Evolutionary conservation across 2,113 vertebrate genomes (phyloP).

Genomic region (Himantopus leucocephalus): DNA sequence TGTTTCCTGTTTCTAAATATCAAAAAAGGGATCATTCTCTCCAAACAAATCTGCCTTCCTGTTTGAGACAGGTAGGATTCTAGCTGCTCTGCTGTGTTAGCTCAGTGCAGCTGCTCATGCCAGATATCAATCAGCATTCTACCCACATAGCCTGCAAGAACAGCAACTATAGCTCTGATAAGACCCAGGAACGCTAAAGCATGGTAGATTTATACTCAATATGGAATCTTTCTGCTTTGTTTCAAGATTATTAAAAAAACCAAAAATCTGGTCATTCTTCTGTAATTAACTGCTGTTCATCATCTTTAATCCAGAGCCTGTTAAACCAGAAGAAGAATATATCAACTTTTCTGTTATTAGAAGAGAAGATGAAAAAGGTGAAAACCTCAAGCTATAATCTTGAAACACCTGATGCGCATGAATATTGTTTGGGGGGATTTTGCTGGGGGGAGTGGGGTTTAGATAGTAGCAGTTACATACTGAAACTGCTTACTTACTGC

Average conservation of each 20-base stretch:
- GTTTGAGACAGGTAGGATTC: not conserved
- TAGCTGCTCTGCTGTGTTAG: not conserved
- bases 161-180: not conserved
- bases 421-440: not conserved
- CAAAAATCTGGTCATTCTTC: not conserved
- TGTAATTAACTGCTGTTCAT: not conserved
- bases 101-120: not conserved
- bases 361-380: conserved; percentile 50
- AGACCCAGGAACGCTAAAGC: not conserved
- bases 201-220: not conserved
- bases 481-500: not conserved
- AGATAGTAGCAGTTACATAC: not conserved
- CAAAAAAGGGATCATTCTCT: not conserved
- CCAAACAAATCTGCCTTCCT: not conserved
- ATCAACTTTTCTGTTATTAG: not conserved
- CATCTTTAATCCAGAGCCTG: conserved; percentile 21
- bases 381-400: not conserved
- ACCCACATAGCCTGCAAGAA: not conserved
- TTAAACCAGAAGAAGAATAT: conserved; percentile 40
- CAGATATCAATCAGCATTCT: not conserved
- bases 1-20: not conserved
- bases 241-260: not conserved
- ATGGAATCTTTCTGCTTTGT: not conserved
- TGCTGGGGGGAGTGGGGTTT: not conserved
- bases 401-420: not conserved